Base-by-base conservation (phyloP, 2,797 vertebrate genomes). In the Graptemys geographica region DNA sequence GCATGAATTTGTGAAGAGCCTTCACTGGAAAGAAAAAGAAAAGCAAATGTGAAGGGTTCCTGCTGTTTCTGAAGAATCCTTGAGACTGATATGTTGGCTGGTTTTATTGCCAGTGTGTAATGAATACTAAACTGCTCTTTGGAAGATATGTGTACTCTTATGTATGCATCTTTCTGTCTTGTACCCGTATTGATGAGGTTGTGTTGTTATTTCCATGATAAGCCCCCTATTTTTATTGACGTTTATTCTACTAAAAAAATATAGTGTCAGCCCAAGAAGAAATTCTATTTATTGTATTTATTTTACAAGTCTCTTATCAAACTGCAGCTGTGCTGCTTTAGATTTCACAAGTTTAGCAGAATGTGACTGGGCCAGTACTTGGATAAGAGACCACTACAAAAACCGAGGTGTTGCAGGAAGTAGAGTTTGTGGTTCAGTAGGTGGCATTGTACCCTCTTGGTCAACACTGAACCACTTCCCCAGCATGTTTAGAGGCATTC, bases 21-120 rank as follows among this genome's bases (percentile, higher is more conserved):
- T 93, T 88, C 62, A 49, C 44, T 92, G 76, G 92, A 69, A 95
- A 94, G 78, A 86, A 55, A 57, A 79, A 19, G 69, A 57, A 11
- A 83, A 83, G n/a, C 89, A 92, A 88, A 72, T 6, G 1, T 51
- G 41, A 88, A 79, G n/a, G 11, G 21, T 56, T 93, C 83, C 49
- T 78, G 37, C 41, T 79, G 6, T 55, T 76, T 81, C 41, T 79
- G 10, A 27, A 82, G 57, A 1, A 83, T 85, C 94, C 89, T 92
- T 94, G 53, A 83, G 51, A 65, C 81, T 92, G n/a, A 49, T 86
- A 13, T 47, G 19, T 81, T 62, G 13, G 78, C 90, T 87, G n/a
- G n/a, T n/a, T n/a, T n/a, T n/a, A n/a, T n/a, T n/a, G n/a, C n/a
- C n/a, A n/a, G n/a, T n/a, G n/a, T n/a, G n/a, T n/a, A n/a, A n/a